Evolutionary conservation across 2,113 vertebrate species (phyloP).

Genomic region (Burhinus oedicnemus): DNA sequence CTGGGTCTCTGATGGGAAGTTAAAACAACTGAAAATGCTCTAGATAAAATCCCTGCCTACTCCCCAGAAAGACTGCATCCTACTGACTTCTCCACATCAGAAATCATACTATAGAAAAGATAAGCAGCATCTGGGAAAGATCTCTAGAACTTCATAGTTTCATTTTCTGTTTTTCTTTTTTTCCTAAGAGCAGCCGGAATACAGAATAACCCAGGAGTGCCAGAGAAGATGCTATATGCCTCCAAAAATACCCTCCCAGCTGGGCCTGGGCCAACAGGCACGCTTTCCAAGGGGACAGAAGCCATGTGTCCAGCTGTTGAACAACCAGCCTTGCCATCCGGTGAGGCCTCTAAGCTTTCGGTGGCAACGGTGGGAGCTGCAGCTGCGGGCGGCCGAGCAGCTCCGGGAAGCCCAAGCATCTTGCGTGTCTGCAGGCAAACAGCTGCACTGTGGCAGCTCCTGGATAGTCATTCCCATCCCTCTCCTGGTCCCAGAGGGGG

Average conservation of each 20-base stretch:
- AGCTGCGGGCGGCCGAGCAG: background rate
- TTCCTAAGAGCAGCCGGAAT: background rate
- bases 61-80: background rate
- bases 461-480: background rate
- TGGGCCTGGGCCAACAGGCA: background rate
- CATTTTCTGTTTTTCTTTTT: background rate
- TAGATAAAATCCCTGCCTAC: background rate
- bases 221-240: background rate
- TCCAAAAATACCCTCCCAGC: background rate
- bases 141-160: background rate
- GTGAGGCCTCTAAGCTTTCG: fast-evolving
- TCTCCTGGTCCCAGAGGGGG: background rate
- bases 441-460: background rate
- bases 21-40: background rate
- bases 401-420: fast-evolving
- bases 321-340: background rate
- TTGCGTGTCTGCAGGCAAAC: background rate
- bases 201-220: background rate
- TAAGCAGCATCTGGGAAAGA: background rate
- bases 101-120: background rate
- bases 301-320: background rate
- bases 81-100: background rate
- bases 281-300: fast-evolving
- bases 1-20: background rate
- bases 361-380: background rate